A percentile compares a stretch with the other conserved stretches of the same genome.
Evolutionary conservation across 2,888 invertebrate species (phyloP).

Genomic region (Schizaphis graminum): DNA sequence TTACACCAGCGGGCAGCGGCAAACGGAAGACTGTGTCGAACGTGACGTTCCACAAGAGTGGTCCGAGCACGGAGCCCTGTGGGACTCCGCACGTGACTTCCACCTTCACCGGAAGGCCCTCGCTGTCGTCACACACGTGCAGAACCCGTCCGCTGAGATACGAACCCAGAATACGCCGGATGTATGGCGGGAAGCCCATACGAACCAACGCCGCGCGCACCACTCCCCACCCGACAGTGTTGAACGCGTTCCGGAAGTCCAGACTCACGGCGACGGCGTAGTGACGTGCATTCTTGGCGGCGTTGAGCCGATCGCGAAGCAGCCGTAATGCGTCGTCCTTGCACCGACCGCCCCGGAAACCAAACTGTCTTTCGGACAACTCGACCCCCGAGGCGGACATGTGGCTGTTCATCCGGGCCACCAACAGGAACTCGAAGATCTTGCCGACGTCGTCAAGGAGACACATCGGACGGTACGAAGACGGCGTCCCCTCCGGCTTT

Average conservation of each 20-base stretch:
- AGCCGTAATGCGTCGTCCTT: background rate
- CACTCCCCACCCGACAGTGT: background rate
- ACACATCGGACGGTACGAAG: constrained; percentile 14
- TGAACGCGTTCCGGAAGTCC: background rate
- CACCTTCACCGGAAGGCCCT: too few relatives aligned
- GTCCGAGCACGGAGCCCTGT: too few relatives aligned
- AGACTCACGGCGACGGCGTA: background rate
- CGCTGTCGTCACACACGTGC: too few relatives aligned
- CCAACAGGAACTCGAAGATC: constrained; percentile 13
- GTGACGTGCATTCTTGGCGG: background rate
- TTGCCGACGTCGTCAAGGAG: constrained; percentile 20
- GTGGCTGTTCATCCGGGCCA: background rate
- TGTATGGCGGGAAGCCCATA: too few relatives aligned
- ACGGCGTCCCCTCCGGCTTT: constrained; percentile 9
- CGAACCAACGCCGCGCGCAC: background rate
- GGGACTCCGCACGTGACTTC: too few relatives aligned
- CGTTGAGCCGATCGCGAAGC: background rate
- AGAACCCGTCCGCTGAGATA: too few relatives aligned
- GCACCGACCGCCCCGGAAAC: background rate
- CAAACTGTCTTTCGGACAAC: background rate
- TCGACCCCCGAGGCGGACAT: constrained; percentile 6
- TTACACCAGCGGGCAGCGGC: too few relatives aligned
- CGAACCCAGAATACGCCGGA: too few relatives aligned
- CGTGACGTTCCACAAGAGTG: too few relatives aligned
- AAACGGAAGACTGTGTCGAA: too few relatives aligned